A percentile compares a stretch with the other conserved stretches of the same genome.
Evolutionary conservation across 2,113 vertebrate species (phyloP).

Genomic region (Spea multiplicata): DNA sequence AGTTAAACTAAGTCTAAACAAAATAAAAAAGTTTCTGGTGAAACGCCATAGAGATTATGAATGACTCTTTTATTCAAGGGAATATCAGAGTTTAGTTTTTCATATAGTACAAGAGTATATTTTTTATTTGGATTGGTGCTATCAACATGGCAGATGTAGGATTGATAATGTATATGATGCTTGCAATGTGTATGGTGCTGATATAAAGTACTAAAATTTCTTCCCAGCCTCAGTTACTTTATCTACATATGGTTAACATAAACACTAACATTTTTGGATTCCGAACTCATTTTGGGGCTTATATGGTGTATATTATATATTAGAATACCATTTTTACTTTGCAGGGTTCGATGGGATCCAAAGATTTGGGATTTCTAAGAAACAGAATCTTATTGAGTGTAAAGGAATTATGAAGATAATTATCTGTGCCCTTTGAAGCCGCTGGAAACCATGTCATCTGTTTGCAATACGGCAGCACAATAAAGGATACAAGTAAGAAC

Average conservation of each 20-base stretch:
- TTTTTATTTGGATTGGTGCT: too few species aligned
- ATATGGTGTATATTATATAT: conserved; percentile 22
- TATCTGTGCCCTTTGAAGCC: conserved; percentile 39
- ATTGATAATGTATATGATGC: too few species aligned
- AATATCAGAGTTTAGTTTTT: too few species aligned
- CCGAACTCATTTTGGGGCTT: conserved; percentile 18
- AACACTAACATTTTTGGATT: conserved; percentile 25
- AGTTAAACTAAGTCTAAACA: too few species aligned
- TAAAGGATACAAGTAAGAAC: conserved; percentile 38
- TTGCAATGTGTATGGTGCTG: too few species aligned
- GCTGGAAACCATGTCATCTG: conserved; percentile 40
- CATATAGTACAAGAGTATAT: too few species aligned
- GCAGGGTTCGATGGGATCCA: conserved; percentile 16
- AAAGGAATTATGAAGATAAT: conserved; percentile 40
- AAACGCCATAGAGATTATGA: too few species aligned
- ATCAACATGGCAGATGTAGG: too few species aligned
- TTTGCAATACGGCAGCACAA: conserved; percentile 37
- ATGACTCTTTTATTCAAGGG: too few species aligned
- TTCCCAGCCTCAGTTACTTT: background rate
- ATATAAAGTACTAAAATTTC: too few species aligned
- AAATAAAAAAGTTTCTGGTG: too few species aligned
- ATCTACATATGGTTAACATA: conserved; percentile 30
- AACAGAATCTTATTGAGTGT: conserved; percentile 28
- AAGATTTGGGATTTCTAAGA: conserved; percentile 24
- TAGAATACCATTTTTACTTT: conserved; percentile 16